A percentile compares a stretch with the other conserved stretches of the same genome.
phyloP scores from a whole-genome alignment of 2,888 invertebrate genomes.

The Cephus nigrinus region DNA sequence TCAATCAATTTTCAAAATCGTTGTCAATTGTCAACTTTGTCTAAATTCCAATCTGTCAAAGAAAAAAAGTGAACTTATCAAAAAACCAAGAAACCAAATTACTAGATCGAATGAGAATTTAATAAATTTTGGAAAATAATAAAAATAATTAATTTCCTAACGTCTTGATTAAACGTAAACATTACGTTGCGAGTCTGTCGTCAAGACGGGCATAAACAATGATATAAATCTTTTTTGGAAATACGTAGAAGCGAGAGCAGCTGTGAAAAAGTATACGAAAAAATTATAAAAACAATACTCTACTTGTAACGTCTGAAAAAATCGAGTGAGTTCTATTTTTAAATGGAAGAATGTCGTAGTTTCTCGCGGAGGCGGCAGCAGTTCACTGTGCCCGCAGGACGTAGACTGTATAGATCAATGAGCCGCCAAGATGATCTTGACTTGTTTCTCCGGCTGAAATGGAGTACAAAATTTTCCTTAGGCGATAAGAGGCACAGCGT shows the following conservation, averaged over 20 bases:
- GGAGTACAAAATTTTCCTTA: slow-evolving; percentile 12
- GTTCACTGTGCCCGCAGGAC: neutral
- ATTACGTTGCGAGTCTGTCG: neutral
- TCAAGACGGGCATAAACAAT: neutral
- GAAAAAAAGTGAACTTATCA: neutral
- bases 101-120: neutral
- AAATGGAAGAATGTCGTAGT: neutral
- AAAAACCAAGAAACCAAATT: neutral
- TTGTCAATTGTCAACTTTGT: neutral
- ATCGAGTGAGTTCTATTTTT: neutral
- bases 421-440: neutral
- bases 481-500: slow-evolving; percentile 1
- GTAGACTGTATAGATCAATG: neutral
- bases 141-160: neutral
- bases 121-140: neutral
- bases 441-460: neutral
- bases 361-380: neutral
- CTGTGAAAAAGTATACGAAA: neutral
- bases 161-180: neutral
- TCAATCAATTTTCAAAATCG: neutral
- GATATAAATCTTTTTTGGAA: neutral
- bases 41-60: neutral
- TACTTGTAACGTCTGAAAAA: neutral
- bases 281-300: neutral
- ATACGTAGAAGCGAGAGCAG: neutral